These are phyloP conservation scores for Lochmaea capreae DNA, from an alignment of 2,888 invertebrate species.

Conservation along the genomic window DNA sequence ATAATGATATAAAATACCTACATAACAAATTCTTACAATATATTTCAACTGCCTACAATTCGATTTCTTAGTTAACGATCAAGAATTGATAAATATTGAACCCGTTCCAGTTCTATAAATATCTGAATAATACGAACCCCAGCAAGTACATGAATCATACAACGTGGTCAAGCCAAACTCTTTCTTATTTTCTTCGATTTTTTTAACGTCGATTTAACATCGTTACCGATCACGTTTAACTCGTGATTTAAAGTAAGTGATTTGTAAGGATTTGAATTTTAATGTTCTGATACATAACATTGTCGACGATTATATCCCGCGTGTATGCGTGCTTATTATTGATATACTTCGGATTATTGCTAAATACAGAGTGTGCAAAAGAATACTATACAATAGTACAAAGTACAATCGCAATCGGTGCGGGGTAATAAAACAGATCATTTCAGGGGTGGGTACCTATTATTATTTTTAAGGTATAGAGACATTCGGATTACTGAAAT, in stretches of 20 bases:
- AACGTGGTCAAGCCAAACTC: slow-evolving; percentile 49
- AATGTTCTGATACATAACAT: slow-evolving; percentile 44
- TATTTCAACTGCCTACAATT: slow-evolving; percentile 16
- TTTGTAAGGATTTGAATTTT: slow-evolving; percentile 59
- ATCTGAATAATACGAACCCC: slow-evolving; percentile 44
- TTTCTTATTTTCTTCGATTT: slow-evolving; percentile 54
- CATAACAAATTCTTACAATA: background rate
- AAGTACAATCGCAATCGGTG: no score
- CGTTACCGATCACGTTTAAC: slow-evolving; percentile 59
- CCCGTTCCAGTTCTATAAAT: slow-evolving; percentile 42
- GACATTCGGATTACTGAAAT: no score
- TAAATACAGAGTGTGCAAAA: background rate
- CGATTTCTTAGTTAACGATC: slow-evolving; percentile 28
- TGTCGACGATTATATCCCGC: slow-evolving; percentile 32
- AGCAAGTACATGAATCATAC: slow-evolving; percentile 55
- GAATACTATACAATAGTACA: no score
- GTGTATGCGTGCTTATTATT: slow-evolving; percentile 10
- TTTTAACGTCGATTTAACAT: slow-evolving; percentile 60
- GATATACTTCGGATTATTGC: background rate
- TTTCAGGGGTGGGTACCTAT: no score
- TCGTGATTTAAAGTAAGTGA: slow-evolving; percentile 59
- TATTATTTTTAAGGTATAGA: no score
- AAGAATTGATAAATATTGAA: slow-evolving; percentile 39
- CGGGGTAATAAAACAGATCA: no score
- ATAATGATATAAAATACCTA: background rate